phyloP scores from a whole-genome alignment of 2,797 vertebrate genomes.

The Lycodopsis pacificus region DNA sequence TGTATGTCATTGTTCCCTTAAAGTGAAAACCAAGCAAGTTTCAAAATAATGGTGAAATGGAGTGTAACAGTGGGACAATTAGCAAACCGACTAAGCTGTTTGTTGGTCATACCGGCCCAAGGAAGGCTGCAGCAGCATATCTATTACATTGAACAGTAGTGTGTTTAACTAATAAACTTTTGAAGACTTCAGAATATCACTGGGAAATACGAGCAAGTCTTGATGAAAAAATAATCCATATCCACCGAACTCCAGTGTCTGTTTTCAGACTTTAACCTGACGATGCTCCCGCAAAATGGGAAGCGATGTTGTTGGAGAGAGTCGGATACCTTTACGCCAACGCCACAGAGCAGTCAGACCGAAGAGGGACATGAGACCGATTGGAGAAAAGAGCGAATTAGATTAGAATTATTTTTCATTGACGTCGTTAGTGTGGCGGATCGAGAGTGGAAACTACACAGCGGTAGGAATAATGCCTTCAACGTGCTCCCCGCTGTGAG shows the following conservation, averaged over 20 bases:
- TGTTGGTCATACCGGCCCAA: neutral
- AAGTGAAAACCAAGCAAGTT: no score
- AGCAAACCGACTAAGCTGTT: no score
- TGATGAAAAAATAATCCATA: neutral
- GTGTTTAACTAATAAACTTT: neutral
- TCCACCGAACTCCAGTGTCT: neutral
- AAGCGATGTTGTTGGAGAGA: slow-evolving; percentile 36
- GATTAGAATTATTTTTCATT: slow-evolving; percentile 68
- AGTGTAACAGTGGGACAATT: neutral
- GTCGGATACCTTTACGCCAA: slow-evolving; percentile 21
- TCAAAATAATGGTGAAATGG: no score
- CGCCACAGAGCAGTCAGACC: slow-evolving; percentile 48
- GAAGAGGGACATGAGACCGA: slow-evolving; percentile 62
- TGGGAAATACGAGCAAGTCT: slow-evolving; percentile 11
- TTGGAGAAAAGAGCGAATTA: slow-evolving; percentile 60
- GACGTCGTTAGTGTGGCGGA: slow-evolving; percentile 58
- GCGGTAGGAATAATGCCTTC: slow-evolving; percentile 58
- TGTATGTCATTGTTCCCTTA: no score
- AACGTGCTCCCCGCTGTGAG: slow-evolving; percentile 42
- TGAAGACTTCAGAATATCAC: neutral
- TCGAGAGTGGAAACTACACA: slow-evolving; percentile 48
- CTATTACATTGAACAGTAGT: neutral
- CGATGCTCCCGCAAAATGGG: slow-evolving; percentile 23
- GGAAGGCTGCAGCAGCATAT: neutral
- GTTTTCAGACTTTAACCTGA: slow-evolving; percentile 11